Percentiles rank a stretch among this genome's conserved stretches.
Evolutionary conservation across 1,140 invertebrate genomes (phyloP).

Genomic region (Acromyrmex heyeri): DNA sequence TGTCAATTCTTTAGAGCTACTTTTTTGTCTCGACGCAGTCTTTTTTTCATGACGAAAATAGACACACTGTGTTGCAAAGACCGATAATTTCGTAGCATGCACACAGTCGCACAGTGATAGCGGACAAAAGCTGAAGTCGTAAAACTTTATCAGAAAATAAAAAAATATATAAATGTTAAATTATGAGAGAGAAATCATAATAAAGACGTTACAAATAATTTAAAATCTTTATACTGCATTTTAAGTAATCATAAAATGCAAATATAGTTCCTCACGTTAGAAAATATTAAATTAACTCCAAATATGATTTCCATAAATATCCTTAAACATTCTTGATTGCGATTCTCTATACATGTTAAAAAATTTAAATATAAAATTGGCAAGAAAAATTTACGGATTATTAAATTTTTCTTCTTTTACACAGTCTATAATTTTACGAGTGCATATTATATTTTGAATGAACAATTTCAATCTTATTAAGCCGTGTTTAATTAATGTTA

Average conservation of each 20-base stretch:
- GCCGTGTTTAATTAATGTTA: not conserved
- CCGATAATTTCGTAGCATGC: not conserved
- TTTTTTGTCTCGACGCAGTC: not conserved
- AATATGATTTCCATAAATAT: not conserved
- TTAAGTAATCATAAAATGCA: not conserved
- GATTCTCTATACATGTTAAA: not conserved
- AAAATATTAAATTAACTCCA: not conserved
- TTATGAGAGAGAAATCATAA: not conserved
- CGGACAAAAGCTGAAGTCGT: not conserved
- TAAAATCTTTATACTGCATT: not conserved
- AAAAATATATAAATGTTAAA: slow-evolving; percentile 18
- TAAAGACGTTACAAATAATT: not conserved
- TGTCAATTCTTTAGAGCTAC: not conserved
- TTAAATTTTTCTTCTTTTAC: not conserved
- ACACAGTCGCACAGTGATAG: not conserved
- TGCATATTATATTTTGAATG: not conserved
- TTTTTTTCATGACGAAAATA: slow-evolving; percentile 15
- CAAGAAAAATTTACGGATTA: not conserved
- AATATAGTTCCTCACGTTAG: not conserved
- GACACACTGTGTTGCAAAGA: not conserved
- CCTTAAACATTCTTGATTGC: not conserved
- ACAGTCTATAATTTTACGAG: not conserved
- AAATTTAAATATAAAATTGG: not conserved
- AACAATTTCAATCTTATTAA: not conserved
- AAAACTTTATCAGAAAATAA: slow-evolving; percentile 12